These are phyloP conservation scores for Hetaerina americana DNA, from an alignment of 1,140 invertebrate species.

Conservation along the genomic window DNA sequence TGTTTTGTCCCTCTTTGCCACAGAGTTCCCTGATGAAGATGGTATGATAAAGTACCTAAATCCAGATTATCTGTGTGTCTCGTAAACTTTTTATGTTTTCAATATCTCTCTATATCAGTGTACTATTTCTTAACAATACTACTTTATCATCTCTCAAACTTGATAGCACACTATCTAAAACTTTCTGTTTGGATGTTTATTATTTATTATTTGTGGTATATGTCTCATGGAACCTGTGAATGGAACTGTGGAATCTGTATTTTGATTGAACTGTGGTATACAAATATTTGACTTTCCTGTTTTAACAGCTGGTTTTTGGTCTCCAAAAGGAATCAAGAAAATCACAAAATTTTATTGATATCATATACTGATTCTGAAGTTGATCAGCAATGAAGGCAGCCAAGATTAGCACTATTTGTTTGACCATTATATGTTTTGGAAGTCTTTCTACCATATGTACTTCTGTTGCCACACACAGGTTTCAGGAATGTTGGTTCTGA, in stretches of 20 bases:
- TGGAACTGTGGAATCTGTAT: no score
- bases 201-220: background rate
- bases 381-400: no score
- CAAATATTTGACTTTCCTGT: no score
- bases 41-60: slow-evolving; percentile 18
- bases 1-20: slow-evolving; percentile 11
- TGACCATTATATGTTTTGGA: no score
- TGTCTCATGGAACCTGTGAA: background rate
- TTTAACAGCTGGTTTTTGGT: no score
- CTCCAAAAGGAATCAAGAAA: no score
- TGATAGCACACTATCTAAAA: slow-evolving; percentile 7
- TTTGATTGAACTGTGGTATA: no score
- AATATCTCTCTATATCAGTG: slow-evolving; percentile 8
- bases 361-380: no score
- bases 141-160: background rate
- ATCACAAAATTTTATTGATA: no score
- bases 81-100: background rate
- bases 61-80: slow-evolving; percentile 10
- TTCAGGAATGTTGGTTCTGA: background rate
- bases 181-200: slow-evolving; percentile 2
- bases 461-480: background rate
- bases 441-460: no score
- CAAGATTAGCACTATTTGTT: no score
- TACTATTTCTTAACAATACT: slow-evolving; percentile 1
- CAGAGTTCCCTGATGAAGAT: slow-evolving; percentile 18